These are phyloP conservation scores for Zaprionus tsacasi DNA, from an alignment of 1,140 invertebrate species.

Conservation along the genomic window DNA sequence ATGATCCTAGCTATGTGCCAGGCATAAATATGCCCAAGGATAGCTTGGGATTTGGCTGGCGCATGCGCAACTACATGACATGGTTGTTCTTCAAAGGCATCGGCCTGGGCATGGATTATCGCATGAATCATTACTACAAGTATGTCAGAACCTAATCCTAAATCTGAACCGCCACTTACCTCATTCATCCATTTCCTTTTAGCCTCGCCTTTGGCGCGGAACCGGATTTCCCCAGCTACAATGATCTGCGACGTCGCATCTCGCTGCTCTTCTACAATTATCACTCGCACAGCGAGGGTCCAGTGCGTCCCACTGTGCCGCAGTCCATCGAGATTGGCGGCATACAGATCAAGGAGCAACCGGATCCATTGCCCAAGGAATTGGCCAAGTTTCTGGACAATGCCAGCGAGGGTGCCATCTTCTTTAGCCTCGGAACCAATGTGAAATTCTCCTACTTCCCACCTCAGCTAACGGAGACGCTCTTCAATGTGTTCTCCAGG, in stretches of 20 bases:
- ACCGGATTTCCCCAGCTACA: constrained; percentile 32
- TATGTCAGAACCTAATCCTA: not conserved
- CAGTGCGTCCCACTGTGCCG: constrained; percentile 63
- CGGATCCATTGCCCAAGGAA: constrained; percentile 70
- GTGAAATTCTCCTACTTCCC: constrained; percentile 80
- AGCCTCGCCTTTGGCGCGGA: constrained; percentile 32
- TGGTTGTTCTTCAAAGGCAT: constrained; percentile 18
- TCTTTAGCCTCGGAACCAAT: constrained; percentile 86
- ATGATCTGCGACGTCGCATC: constrained; percentile 24
- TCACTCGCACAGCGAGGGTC: constrained; percentile 55
- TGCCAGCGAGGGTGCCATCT: constrained; percentile 85
- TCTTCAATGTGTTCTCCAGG: constrained; percentile 84
- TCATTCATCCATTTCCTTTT: not conserved
- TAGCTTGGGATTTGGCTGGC: constrained; percentile 27
- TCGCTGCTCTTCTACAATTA: constrained; percentile 54
- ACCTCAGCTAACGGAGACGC: constrained; percentile 64
- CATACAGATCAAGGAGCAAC: constrained; percentile 70
- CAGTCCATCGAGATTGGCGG: constrained; percentile 79
- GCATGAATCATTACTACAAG: constrained; percentile 40
- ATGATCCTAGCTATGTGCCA: constrained; percentile 57
- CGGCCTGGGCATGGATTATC: constrained; percentile 1
- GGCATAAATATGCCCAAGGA: constrained; percentile 3
- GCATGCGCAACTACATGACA: constrained; percentile 33
- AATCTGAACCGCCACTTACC: not conserved
- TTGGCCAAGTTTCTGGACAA: constrained; percentile 83